A percentile compares a stretch with the other conserved stretches of the same genome.
Evolutionary conservation across 2,888 invertebrate genomes (phyloP).

Genomic region (Pachydiplax longipennis): DNA sequence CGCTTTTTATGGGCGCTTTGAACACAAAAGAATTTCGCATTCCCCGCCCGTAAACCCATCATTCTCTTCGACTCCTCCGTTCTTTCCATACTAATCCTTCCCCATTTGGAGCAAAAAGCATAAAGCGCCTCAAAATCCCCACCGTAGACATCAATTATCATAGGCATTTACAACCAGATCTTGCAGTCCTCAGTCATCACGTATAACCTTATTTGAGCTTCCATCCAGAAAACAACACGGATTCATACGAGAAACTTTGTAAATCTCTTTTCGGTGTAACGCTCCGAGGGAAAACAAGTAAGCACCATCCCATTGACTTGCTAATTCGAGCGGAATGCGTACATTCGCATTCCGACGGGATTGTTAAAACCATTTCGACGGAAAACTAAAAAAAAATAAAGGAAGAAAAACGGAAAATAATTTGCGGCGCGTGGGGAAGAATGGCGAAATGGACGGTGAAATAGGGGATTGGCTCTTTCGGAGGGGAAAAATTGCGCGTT

Average conservation of each 20-base stretch:
- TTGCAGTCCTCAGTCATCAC: constrained; percentile 10
- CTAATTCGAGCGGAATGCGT: constrained; percentile 32
- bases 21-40: neutral
- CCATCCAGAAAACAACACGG: constrained; percentile 7
- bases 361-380: constrained; percentile 38
- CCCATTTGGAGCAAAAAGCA: neutral
- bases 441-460: neutral
- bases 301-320: constrained; percentile 42
- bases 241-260: constrained; percentile 40
- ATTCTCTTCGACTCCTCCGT: neutral
- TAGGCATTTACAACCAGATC: constrained; percentile 17
- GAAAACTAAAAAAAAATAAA: constrained; percentile 30
- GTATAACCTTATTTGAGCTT: constrained; percentile 24
- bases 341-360: constrained; percentile 35
- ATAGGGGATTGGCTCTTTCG: neutral
- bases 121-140: neutral
- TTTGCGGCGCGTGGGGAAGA: neutral
- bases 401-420: neutral
- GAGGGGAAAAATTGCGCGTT: neutral
- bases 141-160: neutral
- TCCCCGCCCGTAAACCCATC: neutral
- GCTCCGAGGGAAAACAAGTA: constrained; percentile 20
- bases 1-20: neutral
- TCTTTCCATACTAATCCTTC: neutral
- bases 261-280: constrained; percentile 33